Evolutionary conservation across 2,888 invertebrate genomes (phyloP).

Genomic region (Xanthorhoe designata): DNA sequence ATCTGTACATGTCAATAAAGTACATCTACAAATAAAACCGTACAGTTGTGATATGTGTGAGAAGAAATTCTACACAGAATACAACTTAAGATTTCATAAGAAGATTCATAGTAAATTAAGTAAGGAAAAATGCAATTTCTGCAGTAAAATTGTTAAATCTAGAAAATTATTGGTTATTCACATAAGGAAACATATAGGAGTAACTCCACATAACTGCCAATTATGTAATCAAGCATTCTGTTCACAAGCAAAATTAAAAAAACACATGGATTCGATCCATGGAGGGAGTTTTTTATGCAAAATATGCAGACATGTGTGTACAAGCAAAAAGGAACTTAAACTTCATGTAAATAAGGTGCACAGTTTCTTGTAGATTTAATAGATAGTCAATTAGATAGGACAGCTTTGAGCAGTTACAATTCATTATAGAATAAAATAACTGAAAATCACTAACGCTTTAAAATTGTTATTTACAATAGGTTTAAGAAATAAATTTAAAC

Average conservation of each 20-base stretch:
- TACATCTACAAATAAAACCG: constrained; percentile 77
- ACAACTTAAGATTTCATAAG: constrained; percentile 68
- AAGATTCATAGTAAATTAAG: constrained; percentile 62
- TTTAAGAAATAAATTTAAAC: neutral
- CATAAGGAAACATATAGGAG: constrained; percentile 73
- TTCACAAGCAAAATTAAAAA: constrained; percentile 57
- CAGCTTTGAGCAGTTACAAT: neutral
- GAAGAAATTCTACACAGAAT: constrained; percentile 70
- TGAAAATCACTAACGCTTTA: neutral
- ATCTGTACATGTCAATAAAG: constrained; percentile 74
- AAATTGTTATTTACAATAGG: neutral
- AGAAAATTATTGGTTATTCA: constrained; percentile 71
- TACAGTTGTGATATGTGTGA: constrained; percentile 79
- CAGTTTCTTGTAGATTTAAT: constrained; percentile 49
- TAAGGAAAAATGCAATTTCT: constrained; percentile 70
- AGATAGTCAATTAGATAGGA: constrained; percentile 43
- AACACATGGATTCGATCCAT: constrained; percentile 67
- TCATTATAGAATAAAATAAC: neutral
- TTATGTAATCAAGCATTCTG: constrained; percentile 67
- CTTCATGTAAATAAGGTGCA: constrained; percentile 63
- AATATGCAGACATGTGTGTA: constrained; percentile 65
- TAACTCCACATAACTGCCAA: constrained; percentile 67
- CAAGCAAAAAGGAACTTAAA: constrained; percentile 62
- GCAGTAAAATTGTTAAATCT: constrained; percentile 65
- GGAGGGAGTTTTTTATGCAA: constrained; percentile 71